Base-by-base conservation (phyloP, 2,113 vertebrate species). In the Alces alces region DNA sequence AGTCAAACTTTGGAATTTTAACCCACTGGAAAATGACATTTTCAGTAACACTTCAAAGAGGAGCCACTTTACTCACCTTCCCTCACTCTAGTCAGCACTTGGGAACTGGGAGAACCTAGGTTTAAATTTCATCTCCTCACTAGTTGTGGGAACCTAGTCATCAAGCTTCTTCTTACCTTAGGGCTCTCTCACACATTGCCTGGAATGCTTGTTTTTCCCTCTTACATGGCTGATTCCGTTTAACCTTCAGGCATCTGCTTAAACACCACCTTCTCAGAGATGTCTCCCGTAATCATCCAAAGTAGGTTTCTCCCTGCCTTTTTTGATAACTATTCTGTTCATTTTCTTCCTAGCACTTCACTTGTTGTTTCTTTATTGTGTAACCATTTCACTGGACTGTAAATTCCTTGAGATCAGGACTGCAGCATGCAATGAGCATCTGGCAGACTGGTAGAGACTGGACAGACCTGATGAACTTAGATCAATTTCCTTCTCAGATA, bases 1-100 rank as follows among this genome's bases (percentile, higher is more conserved):
- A 66, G 39, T 64, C 93, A 84, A 96, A 55, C 55, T 73, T 89
- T 58, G 21, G 21, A 89, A 64, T 84, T 97, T 95, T 89, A 70
- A 87, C 92, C 8, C 78, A 23, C 52, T 73, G 83, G 54, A 84
- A 86, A 86, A 52, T 82, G 80, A 33, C 52, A 80, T 93, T 94
- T 93, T 88, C n/a, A 84, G 30, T 94, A 60, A 79, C 16, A 52
- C 78, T 84, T 90, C 16, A 50, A 93, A 52, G 52, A 58, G 87
- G 39, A 88, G 25, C 27, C 19, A 23, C 25, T 33, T 58, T 64
- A 25, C 15, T 50, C 15, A 45, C 43, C 73, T 60, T n/a, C 30
- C 3, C 14, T 14, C 36, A n/a, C 55, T 36, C 4, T 43, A 25
- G 28, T 19, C 28, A 70, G 39, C 9, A 9, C 15, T 70, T 52